phyloP scores from a whole-genome alignment of 2,113 vertebrate genomes.

The Tupaia tana region DNA sequence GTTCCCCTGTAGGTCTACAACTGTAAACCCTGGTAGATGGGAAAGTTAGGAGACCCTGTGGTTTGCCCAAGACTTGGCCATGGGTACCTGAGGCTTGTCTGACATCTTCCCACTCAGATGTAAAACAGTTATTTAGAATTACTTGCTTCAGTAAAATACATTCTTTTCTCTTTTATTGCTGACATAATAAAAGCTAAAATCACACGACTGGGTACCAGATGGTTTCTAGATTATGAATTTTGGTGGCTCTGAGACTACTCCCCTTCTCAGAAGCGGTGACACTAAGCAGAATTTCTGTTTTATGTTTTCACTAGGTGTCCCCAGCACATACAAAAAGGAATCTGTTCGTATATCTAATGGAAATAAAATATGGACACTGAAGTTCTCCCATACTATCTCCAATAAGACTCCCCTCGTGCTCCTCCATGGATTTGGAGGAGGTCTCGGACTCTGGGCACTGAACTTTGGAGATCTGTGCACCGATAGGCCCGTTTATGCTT shows the following conservation, averaged over 20 bases:
- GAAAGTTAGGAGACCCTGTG: background rate
- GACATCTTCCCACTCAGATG: background rate
- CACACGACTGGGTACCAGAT: background rate
- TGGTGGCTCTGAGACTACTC: background rate
- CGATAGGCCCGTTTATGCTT: constrained; percentile 91
- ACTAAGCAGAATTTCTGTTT: constrained; percentile 53
- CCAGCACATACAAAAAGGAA: constrained; percentile 88
- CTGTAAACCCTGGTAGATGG: background rate
- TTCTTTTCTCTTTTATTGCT: background rate
- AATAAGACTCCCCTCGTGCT: constrained; percentile 93
- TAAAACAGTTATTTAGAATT: background rate
- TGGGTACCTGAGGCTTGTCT: background rate
- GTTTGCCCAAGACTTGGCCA: background rate
- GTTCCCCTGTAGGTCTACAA: background rate
- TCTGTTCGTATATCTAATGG: constrained; percentile 89
- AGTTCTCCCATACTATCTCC: constrained; percentile 83
- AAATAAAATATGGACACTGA: constrained; percentile 94
- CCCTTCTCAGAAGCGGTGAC: background rate
- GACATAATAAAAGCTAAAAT: background rate
- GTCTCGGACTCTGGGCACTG: constrained; percentile 96
- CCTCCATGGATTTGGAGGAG: constrained; percentile 96
- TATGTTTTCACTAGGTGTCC: constrained; percentile 88
- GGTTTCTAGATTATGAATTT: background rate
- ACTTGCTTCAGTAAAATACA: background rate
- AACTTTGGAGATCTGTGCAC: constrained; percentile 94